A percentile compares a stretch with the other conserved stretches of the same genome.
phyloP scores from a whole-genome alignment of 2,888 invertebrate genomes.

The Mantis religiosa region DNA sequence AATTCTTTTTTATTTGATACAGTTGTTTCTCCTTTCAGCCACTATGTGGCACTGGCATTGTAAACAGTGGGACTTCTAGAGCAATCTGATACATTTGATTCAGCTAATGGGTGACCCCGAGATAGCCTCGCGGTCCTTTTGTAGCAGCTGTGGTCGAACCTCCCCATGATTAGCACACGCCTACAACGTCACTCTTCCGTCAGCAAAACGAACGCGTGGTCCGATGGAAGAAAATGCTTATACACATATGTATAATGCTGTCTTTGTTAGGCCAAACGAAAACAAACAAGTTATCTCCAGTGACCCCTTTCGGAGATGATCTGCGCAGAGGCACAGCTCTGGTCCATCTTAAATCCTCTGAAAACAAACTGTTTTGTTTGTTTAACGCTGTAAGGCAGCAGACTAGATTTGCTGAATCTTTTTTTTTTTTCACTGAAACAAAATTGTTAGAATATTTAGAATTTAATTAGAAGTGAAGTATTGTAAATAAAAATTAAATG shows the following conservation, averaged over 20 bases:
- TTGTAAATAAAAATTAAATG: too few relatives aligned
- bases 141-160: background rate
- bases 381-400: too few relatives aligned
- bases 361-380: background rate
- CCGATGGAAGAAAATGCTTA: background rate
- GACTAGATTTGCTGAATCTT: too few relatives aligned
- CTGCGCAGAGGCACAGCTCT: background rate
- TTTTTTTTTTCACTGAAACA: too few relatives aligned
- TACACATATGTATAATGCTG: background rate
- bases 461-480: too few relatives aligned
- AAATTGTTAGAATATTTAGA: too few relatives aligned
- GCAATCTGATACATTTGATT: background rate
- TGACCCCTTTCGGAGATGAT: background rate
- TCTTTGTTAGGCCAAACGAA: background rate
- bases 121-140: background rate
- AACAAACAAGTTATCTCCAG: background rate
- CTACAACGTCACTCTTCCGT: background rate
- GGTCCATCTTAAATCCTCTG: background rate
- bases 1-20: too few relatives aligned
- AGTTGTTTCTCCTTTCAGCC: too few relatives aligned
- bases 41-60: too few relatives aligned
- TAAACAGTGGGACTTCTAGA: background rate
- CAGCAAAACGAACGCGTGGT: background rate
- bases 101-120: background rate
- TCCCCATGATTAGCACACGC: background rate